Evolutionary conservation across 2,888 invertebrate genomes (phyloP).

Genomic region (Drosophila sordidula): DNA sequence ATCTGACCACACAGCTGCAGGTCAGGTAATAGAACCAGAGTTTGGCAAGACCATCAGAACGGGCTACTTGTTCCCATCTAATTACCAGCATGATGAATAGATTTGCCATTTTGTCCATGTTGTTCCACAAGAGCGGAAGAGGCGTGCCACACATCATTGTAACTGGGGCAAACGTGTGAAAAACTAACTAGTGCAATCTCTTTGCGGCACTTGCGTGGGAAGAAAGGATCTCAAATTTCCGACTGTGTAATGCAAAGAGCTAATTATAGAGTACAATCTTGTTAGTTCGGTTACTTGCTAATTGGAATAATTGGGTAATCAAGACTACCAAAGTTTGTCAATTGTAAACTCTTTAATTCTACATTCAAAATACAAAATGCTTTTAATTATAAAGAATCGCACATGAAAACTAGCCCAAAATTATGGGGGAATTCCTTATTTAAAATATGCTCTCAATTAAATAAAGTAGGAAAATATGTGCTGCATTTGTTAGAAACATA

Average conservation of each 20-base stretch:
- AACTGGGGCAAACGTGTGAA: constrained; percentile 76
- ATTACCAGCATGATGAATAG: constrained; percentile 70
- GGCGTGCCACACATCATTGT: constrained; percentile 56
- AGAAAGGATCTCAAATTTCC: constrained; percentile 5
- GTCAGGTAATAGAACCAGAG: constrained; percentile 25
- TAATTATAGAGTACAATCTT: background rate
- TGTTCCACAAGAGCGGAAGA: constrained; percentile 53
- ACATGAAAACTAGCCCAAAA: background rate
- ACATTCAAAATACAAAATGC: too few relatives aligned
- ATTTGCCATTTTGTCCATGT: constrained; percentile 37
- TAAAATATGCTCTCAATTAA: too few relatives aligned
- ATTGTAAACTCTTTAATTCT: too few relatives aligned
- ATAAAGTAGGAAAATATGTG: too few relatives aligned
- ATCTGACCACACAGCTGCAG: constrained; percentile 63
- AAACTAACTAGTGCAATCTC: constrained; percentile 41
- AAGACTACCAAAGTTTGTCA: too few relatives aligned
- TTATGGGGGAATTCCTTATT: too few relatives aligned
- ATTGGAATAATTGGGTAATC: too few relatives aligned
- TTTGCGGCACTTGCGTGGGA: constrained; percentile 24
- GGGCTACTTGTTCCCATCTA: constrained; percentile 29
- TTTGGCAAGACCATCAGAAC: constrained; percentile 20
- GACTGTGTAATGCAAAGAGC: background rate
- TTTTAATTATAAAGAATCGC: background rate
- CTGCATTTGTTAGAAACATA: too few relatives aligned
- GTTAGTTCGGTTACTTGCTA: background rate